phyloP scores from a whole-genome alignment of 2,797 vertebrate genomes.

The Platyrinchus mystaceus region DNA sequence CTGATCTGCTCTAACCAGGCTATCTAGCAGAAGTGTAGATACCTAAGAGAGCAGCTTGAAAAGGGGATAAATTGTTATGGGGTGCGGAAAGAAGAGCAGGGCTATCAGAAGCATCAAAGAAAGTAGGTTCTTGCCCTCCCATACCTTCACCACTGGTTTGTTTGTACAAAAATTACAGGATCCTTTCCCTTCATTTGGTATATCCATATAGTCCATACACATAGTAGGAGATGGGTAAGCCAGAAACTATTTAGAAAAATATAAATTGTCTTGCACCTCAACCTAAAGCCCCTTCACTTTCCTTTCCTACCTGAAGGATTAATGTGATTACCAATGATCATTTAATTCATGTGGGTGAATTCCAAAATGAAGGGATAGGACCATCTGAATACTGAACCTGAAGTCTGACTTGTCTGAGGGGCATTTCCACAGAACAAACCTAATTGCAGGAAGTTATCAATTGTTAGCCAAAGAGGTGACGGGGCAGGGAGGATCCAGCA shows the following conservation, averaged over 20 bases:
- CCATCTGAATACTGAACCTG: neutral
- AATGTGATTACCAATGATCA: neutral
- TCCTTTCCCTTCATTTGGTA: neutral
- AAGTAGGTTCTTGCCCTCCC: neutral
- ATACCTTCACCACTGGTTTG: neutral
- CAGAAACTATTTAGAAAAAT: neutral
- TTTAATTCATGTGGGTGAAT: neutral
- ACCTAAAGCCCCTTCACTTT: neutral
- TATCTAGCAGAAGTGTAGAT: neutral
- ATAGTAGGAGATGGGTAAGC: neutral
- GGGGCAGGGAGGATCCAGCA: neutral
- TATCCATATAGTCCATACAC: neutral
- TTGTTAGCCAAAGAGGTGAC: neutral
- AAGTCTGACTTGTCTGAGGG: neutral
- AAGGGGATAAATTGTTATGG: neutral
- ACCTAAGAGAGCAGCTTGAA: neutral
- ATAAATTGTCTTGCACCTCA: neutral
- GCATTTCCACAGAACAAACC: neutral
- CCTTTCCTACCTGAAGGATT: neutral
- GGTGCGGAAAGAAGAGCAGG: neutral
- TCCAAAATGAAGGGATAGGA: neutral
- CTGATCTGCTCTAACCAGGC: neutral
- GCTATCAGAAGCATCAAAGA: neutral
- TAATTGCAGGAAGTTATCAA: neutral
- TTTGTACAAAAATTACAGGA: neutral